phyloP scores from a whole-genome alignment of 2,113 vertebrate species.

The Pica pica region DNA sequence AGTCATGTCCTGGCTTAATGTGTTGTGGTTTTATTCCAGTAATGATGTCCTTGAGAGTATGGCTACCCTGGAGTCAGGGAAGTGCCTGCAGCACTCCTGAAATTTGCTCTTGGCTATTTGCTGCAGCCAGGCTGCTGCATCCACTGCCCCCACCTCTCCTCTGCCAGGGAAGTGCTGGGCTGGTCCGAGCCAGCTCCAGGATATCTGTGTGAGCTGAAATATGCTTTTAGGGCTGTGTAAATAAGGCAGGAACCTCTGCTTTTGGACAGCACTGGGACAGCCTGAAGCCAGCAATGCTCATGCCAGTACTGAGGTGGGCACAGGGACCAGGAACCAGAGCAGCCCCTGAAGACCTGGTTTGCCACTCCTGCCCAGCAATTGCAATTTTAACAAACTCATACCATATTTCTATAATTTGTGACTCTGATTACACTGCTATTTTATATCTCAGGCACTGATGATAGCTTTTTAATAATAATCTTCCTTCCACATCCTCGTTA shows the following conservation, averaged over 20 bases:
- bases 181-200: not conserved
- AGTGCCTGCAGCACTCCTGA: not conserved
- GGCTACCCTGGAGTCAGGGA: not conserved
- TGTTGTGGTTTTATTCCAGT: not conserved
- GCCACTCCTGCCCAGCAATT: not conserved
- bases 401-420: not conserved
- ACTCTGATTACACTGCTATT: not conserved
- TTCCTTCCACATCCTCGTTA: not conserved
- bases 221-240: not conserved
- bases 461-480: not conserved
- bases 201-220: not conserved
- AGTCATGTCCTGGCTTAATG: not conserved
- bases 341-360: not conserved
- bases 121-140: not conserved
- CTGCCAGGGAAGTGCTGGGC: accelerated
- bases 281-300: not conserved
- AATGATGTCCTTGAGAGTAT: not conserved
- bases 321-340: not conserved
- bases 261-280: not conserved
- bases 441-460: not conserved
- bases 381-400: not conserved
- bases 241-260: not conserved
- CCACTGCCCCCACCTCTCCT: not conserved
- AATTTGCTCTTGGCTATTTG: not conserved
- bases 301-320: accelerated